These are phyloP conservation scores for Apis mellifera DNA, from an alignment of 1,140 invertebrate genomes.

Conservation along the genomic window Amel_HAv3.1 CM009932.2:130001-130500, in stretches of 20 bases:
- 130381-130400: neutral
- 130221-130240: too few relatives aligned
- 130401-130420: slow-evolving; percentile 5
- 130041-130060: neutral
- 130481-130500: slow-evolving; percentile 41
- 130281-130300: neutral
- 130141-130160: too few relatives aligned
- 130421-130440: neutral
- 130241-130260: too few relatives aligned
- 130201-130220: too few relatives aligned
- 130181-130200: too few relatives aligned
- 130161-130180: too few relatives aligned
- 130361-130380: neutral
- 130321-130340: neutral
- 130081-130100: neutral
- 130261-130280: neutral
- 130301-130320: neutral
- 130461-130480: slow-evolving; percentile 14
- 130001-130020: neutral
- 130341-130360: neutral
- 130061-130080: neutral
- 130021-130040: neutral
- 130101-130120: too few relatives aligned
- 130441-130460: neutral
- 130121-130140: neutral